Evolutionary conservation across 2,113 vertebrate genomes (phyloP).

Genomic region (Amphiprion percula): DNA sequence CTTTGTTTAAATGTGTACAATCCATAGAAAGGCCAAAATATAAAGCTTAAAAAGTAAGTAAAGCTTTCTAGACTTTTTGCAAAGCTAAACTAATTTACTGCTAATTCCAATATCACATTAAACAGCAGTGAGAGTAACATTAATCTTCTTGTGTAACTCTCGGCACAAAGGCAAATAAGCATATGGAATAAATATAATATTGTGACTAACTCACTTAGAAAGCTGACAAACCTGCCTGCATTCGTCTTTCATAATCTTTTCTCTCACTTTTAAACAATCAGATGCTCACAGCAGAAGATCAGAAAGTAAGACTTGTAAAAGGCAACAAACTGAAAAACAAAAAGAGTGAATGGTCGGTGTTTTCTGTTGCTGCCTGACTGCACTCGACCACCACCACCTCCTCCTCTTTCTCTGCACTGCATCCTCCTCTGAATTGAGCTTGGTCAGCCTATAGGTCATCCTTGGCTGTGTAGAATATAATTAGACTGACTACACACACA

Average conservation of each 20-base stretch:
- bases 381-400: conserved; percentile 21
- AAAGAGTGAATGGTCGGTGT: conserved; percentile 26
- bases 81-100: too few relatives aligned
- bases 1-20: too few relatives aligned
- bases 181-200: too few relatives aligned
- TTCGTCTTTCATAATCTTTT: not conserved
- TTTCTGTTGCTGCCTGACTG: conserved; percentile 53
- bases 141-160: too few relatives aligned
- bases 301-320: conserved; percentile 18
- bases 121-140: too few relatives aligned
- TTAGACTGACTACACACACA: conserved; percentile 70
- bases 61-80: too few relatives aligned
- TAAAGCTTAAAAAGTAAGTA: too few relatives aligned
- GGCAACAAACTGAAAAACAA: conserved; percentile 21
- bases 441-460: conserved; percentile 62
- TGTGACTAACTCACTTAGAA: too few relatives aligned
- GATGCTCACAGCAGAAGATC: not conserved
- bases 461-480: conserved; percentile 78
- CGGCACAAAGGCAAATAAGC: too few relatives aligned
- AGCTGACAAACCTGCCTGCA: too few relatives aligned
- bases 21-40: too few relatives aligned
- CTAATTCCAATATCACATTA: too few relatives aligned
- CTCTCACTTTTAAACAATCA: not conserved
- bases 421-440: conserved; percentile 65
- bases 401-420: conserved; percentile 27